Conservation (phyloP, 2,797 vertebrate species). For the Poeciliopsis paucimaculata region DNA sequence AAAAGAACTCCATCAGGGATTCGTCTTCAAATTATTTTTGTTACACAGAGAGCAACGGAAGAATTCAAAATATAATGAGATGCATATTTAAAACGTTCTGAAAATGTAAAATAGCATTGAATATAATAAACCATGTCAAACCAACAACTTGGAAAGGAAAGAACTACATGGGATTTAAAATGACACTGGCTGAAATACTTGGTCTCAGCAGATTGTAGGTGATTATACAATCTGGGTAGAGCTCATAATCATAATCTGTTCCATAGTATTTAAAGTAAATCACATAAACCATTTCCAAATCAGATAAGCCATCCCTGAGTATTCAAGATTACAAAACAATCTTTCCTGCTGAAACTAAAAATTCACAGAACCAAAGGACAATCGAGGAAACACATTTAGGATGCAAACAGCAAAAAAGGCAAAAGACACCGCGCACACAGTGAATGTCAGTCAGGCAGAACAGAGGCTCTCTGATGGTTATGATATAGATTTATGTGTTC, state of each 20-base stretch:
- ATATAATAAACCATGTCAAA: background rate
- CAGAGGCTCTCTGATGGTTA: constrained; percentile 50
- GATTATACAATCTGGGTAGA: constrained; percentile 47
- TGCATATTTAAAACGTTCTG: background rate
- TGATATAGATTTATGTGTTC: constrained; percentile 75
- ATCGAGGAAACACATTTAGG: constrained; percentile 19
- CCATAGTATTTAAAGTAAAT: constrained; percentile 41
- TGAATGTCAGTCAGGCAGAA: constrained; percentile 50
- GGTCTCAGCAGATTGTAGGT: constrained; percentile 39
- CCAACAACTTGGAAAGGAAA: constrained; percentile 4
- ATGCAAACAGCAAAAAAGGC: constrained; percentile 27
- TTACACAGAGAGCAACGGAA: background rate
- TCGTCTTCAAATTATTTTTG: background rate
- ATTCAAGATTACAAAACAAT: constrained; percentile 22
- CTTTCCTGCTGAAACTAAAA: constrained; percentile 19
- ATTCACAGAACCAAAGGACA: constrained; percentile 21
- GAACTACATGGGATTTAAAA: constrained; percentile 9
- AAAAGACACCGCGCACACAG: constrained; percentile 3
- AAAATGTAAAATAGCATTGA: background rate
- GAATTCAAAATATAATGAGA: background rate
- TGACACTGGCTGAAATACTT: constrained; percentile 13
- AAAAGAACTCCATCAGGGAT: background rate
- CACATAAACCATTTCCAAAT: constrained; percentile 15
- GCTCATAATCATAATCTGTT: constrained; percentile 33
- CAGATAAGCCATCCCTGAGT: constrained; percentile 35